Evolutionary conservation across 2,113 vertebrate genomes (phyloP).

Genomic region (Pterophyllum scalare): DNA sequence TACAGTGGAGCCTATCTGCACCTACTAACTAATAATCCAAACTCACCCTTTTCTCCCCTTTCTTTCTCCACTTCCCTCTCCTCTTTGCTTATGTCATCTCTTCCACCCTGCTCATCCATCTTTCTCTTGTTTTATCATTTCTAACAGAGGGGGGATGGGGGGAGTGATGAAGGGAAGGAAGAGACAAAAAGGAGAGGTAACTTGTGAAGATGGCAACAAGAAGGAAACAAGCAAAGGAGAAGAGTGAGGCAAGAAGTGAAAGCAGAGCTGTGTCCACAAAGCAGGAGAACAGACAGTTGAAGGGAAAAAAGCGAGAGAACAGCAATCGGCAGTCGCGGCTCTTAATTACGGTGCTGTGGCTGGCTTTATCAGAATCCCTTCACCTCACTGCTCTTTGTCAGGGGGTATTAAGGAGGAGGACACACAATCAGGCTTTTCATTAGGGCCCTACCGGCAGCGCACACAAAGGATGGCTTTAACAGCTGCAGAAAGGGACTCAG

Average conservation of each 20-base stretch:
- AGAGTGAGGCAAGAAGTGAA: conserved; percentile 20
- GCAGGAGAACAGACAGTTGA: conserved; percentile 40
- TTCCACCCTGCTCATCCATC: conserved; percentile 19
- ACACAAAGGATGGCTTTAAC: conserved; percentile 90
- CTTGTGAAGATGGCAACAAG: conserved; percentile 40
- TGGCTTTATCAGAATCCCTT: conserved; percentile 77
- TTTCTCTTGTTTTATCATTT: conserved; percentile 81
- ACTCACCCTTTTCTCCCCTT: conserved; percentile 37
- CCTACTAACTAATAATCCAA: conserved; percentile 72
- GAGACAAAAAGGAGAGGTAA: background rate
- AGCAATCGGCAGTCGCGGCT: conserved; percentile 57
- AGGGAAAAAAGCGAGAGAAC: background rate
- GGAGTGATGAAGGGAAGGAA: too few species aligned
- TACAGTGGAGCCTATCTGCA: conserved; percentile 76
- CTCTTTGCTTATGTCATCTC: conserved; percentile 44
- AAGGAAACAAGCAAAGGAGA: conserved; percentile 9
- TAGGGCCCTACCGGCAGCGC: conserved; percentile 83
- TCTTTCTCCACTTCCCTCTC: conserved; percentile 12
- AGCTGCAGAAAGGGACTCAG: conserved; percentile 88
- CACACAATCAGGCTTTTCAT: conserved; percentile 96
- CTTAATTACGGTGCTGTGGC: conserved; percentile 72
- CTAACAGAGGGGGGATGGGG: conserved; percentile 11
- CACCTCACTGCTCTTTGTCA: conserved; percentile 80
- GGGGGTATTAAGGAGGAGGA: conserved; percentile 91
- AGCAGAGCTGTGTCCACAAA: conserved; percentile 33